Evolutionary conservation across 2,113 vertebrate genomes (phyloP).

Genomic region (Pelvicachromis taeniatus): DNA sequence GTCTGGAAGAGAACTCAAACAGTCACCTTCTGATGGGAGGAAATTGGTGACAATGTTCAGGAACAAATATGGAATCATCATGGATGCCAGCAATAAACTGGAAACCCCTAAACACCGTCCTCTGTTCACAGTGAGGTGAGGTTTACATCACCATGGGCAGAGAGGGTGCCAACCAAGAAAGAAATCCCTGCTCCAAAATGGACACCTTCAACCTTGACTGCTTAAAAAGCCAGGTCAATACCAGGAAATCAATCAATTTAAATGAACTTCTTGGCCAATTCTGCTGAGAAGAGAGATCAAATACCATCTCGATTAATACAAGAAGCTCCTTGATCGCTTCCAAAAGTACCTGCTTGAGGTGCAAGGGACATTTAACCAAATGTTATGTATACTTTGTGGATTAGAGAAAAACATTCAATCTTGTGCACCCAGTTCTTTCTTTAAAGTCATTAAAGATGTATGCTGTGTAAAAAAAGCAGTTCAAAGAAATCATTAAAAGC

Average conservation of each 20-base stretch:
- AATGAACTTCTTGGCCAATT: neutral
- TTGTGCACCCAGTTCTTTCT: neutral
- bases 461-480: neutral
- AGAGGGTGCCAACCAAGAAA: neutral
- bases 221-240: neutral
- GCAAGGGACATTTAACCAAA: neutral
- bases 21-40: neutral
- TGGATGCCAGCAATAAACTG: neutral
- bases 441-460: neutral
- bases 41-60: neutral
- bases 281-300: neutral
- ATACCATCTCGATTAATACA: neutral
- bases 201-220: neutral
- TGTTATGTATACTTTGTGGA: neutral
- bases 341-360: neutral
- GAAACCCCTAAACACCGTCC: neutral
- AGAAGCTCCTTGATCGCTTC: neutral
- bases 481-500: neutral
- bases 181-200: neutral
- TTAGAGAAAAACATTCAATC: neutral
- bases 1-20: neutral
- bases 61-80: neutral
- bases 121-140: neutral
- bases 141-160: neutral
- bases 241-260: neutral